Evolutionary conservation across 2,888 invertebrate genomes (phyloP).

Genomic region (Torymus tubicola): DNA sequence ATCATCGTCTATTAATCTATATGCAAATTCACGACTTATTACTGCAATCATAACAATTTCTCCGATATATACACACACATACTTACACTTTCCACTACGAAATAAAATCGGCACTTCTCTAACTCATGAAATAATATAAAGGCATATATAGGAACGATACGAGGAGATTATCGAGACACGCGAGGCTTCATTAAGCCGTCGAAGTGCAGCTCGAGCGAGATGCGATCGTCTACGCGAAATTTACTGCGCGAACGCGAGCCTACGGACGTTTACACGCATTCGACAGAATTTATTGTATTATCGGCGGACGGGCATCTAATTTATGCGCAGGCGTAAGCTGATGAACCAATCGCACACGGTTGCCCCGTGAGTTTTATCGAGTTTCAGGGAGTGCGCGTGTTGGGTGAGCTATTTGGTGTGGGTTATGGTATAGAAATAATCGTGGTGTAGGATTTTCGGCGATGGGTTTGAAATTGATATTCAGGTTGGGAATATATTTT

Average conservation of each 20-base stretch:
- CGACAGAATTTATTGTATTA: slow-evolving; percentile 69
- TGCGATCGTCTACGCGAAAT: slow-evolving; percentile 14
- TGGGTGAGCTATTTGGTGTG: background rate
- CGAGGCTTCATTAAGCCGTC: slow-evolving; percentile 46
- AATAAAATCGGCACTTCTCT: slow-evolving; percentile 10
- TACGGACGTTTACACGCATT: slow-evolving; percentile 66
- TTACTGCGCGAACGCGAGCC: slow-evolving; percentile 12
- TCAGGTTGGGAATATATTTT: too few species aligned
- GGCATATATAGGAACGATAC: background rate
- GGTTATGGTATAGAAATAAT: slow-evolving; percentile 8
- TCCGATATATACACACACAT: too few species aligned
- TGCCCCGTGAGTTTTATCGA: background rate
- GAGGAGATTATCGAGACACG: slow-evolving; percentile 11
- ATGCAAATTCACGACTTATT: too few species aligned
- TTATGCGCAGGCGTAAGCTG: slow-evolving; percentile 59
- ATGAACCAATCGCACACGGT: slow-evolving; percentile 18
- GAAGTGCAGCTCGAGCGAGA: background rate
- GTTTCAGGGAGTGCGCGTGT: background rate
- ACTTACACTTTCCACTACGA: background rate
- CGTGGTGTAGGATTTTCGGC: too few species aligned
- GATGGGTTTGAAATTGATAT: too few species aligned
- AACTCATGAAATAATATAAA: slow-evolving; percentile 41
- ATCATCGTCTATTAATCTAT: too few species aligned
- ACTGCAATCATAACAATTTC: too few species aligned
- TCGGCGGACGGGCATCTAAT: slow-evolving; percentile 63